Evolutionary conservation across 1,140 invertebrate species (phyloP).

Genomic region (Aphidius gifuensis): DNA sequence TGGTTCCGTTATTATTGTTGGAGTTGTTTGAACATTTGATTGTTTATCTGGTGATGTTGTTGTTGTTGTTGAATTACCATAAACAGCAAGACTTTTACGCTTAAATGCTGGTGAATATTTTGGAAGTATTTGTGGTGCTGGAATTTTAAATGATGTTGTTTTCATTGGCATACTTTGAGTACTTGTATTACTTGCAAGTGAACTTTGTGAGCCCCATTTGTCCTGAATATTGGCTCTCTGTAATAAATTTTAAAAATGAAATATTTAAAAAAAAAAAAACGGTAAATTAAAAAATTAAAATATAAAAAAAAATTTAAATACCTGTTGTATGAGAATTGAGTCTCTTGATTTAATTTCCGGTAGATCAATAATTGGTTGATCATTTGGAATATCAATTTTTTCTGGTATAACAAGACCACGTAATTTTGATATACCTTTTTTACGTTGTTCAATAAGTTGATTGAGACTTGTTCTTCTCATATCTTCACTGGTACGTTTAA

Average conservation of each 20-base stretch:
- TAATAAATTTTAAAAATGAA: constrained; percentile 30
- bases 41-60: constrained; percentile 43
- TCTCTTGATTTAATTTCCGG: constrained; percentile 78
- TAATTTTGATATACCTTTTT: constrained; percentile 77
- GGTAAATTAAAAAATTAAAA: background rate
- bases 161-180: constrained; percentile 39
- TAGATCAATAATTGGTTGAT: constrained; percentile 61
- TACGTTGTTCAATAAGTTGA: constrained; percentile 73
- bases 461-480: constrained; percentile 56
- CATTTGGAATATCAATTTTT: constrained; percentile 58
- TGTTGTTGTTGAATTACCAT: constrained; percentile 52
- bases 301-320: constrained; percentile 20
- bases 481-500: constrained; percentile 43
- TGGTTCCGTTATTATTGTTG: constrained; percentile 35
- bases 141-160: constrained; percentile 46
- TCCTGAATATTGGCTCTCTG: constrained; percentile 42
- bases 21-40: constrained; percentile 9
- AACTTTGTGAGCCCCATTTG: constrained; percentile 49
- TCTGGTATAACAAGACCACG: constrained; percentile 84
- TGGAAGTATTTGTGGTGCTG: constrained; percentile 58
- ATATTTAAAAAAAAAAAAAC: background rate
- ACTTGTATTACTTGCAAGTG: constrained; percentile 43
- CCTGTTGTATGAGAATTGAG: constrained; percentile 46
- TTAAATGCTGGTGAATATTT: constrained; percentile 85
- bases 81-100: constrained; percentile 68